Percentiles rank a stretch among this genome's conserved stretches.
These are phyloP conservation scores for Anagyrus pseudococci DNA, from an alignment of 2,888 invertebrate genomes.

Conservation along the genomic window DNA sequence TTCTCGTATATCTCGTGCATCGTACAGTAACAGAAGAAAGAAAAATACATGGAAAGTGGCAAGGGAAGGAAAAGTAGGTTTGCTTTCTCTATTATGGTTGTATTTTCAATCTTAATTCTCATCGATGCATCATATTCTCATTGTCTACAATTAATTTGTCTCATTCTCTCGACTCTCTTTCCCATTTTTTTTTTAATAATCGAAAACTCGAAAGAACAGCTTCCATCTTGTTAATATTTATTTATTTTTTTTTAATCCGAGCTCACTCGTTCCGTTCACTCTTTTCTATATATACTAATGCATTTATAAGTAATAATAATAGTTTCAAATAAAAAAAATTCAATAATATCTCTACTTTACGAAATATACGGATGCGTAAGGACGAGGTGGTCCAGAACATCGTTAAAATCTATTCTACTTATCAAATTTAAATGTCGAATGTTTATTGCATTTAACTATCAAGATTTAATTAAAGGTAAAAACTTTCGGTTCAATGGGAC, in stretches of 20 bases:
- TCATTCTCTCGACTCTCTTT: constrained; percentile 31
- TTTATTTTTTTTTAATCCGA: constrained; percentile 20
- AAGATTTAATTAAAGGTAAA: constrained; percentile 13
- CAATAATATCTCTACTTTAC: constrained; percentile 33
- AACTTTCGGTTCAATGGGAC: constrained; percentile 36
- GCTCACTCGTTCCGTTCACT: constrained; percentile 27
- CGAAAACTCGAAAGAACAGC: constrained; percentile 41
- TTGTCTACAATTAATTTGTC: constrained; percentile 35
- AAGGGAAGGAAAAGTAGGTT: constrained; percentile 30
- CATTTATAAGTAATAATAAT: constrained; percentile 34
- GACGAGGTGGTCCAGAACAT: constrained; percentile 47
- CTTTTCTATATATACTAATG: constrained; percentile 31
- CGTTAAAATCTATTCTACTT: neutral
- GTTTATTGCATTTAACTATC: constrained; percentile 10
- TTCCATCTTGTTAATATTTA: constrained; percentile 23
- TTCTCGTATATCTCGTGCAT: too few relatives aligned
- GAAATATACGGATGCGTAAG: constrained; percentile 46
- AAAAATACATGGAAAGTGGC: constrained; percentile 14
- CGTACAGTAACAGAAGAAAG: too few relatives aligned
- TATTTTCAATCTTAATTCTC: constrained; percentile 38
- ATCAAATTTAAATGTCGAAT: constrained; percentile 23
- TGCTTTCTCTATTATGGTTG: constrained; percentile 34
- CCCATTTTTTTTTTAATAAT: constrained; percentile 45
- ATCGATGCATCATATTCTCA: constrained; percentile 38
- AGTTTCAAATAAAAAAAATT: constrained; percentile 27